These are phyloP conservation scores for Oppia nitens DNA, from an alignment of 1,140 invertebrate genomes.

Conservation along the genomic window DNA sequence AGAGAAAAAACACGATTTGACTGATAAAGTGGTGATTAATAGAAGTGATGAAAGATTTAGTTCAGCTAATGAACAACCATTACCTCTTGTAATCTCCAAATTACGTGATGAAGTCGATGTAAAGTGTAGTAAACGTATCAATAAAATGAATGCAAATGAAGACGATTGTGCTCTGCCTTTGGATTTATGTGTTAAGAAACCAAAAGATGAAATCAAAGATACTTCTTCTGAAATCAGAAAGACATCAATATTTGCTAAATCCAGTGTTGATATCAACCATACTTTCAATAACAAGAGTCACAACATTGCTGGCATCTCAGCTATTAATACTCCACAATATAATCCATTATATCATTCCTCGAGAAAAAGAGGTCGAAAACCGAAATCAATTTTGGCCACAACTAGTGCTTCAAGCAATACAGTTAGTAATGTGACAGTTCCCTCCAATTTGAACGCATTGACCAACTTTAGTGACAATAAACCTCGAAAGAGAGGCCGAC, in stretches of 20 bases:
- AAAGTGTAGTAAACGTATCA: neutral
- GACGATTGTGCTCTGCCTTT: slow-evolving; percentile 11
- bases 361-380: slow-evolving; percentile 1
- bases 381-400: neutral
- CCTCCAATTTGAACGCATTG: neutral
- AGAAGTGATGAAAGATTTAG: neutral
- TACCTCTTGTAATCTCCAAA: neutral
- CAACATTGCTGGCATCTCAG: neutral
- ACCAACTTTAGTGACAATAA: neutral
- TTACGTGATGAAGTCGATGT: neutral
- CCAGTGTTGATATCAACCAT: too few relatives aligned
- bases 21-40: too few relatives aligned
- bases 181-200: slow-evolving; percentile 14
- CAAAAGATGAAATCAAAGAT: neutral
- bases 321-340: neutral
- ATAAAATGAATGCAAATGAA: neutral
- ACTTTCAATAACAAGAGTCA: neutral
- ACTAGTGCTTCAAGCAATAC: neutral
- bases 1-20: too few relatives aligned
- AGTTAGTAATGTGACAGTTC: neutral
- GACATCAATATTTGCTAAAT: neutral
- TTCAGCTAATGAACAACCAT: neutral
- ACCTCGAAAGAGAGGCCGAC: slow-evolving; percentile 10
- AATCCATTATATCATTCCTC: neutral
- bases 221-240: neutral